Base-by-base conservation (phyloP, 2,113 vertebrate species). In the Chaetodon auriga region DNA sequence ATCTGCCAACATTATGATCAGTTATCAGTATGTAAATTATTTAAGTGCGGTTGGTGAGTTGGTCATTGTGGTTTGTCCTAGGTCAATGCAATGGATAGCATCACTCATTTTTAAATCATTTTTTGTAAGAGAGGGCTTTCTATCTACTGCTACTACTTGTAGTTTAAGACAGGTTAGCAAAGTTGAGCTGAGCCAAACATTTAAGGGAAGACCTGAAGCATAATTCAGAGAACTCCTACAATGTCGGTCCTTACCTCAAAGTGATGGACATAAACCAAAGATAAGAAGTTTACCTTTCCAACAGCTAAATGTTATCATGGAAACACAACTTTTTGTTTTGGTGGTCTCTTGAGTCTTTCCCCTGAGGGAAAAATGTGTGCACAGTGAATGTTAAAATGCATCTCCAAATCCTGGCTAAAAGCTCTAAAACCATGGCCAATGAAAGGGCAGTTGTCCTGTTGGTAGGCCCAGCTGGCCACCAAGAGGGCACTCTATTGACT, bases 401-500 rank as follows among this genome's bases (percentile, higher is more conserved):
- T 57, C 35, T 69, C 64, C 14, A 82, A 77, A 81, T 74, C 54
- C 62, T n/a, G 63, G 49, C 57, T 58, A 48, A 86, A 85, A 58
- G 68, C 74, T 61, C 45, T 48, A 53, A 73, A 85, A 73, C 65
- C 68, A 51, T 36, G 38, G 9, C 36, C 54, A 64, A 65, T 70
- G 76, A 92, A 87, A 85, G 84, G 90, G 66, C 88, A 82, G 84
- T 76, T 82, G 71, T 83, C 84, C 82, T 71, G 72, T 87, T 85
- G 72, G 81, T 83, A 80, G 83, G 73, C 84, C 76, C 85, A 85
- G 84, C 82, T 75, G 89, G 82, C 81, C 90, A 85, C 90, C 81
- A 82, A 88, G 91, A 87, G 89, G 91, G 81, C 75, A 57, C 85
- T 75, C 78, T 83, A 74, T 84, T 73, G 76, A 82, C 88, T 83